These are phyloP conservation scores for Centroberyx gerrardi DNA, from an alignment of 2,797 vertebrate species.

Conservation along the genomic window DNA sequence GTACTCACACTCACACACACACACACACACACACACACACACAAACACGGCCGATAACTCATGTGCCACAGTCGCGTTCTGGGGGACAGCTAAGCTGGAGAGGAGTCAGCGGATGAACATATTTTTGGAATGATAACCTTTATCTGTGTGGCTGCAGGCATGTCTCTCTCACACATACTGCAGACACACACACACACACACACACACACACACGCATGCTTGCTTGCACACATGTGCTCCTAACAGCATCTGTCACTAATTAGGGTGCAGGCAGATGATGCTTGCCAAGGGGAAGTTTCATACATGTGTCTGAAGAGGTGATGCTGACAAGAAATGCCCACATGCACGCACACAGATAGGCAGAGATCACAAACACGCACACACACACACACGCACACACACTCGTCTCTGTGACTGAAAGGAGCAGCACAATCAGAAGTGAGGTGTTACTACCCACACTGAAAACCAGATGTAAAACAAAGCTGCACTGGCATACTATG, in stretches of 20 bases:
- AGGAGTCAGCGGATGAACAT: slow-evolving; percentile 67
- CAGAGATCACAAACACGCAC: slow-evolving; percentile 4
- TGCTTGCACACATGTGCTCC: slow-evolving; percentile 40
- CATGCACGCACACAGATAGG: background rate
- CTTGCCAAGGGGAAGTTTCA: slow-evolving; percentile 53
- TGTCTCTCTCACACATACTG: slow-evolving; percentile 29
- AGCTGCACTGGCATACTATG: slow-evolving; percentile 11
- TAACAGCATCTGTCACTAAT: slow-evolving; percentile 77
- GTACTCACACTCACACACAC: background rate
- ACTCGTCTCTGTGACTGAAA: background rate
- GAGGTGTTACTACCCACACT: slow-evolving; percentile 37
- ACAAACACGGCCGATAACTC: background rate
- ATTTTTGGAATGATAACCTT: slow-evolving; percentile 82
- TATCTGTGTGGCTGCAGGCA: slow-evolving; percentile 68
- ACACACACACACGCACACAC: background rate
- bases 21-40: background rate
- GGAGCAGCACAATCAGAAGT: slow-evolving; percentile 16
- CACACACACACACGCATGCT: slow-evolving; percentile 25
- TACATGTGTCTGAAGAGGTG: slow-evolving; percentile 59
- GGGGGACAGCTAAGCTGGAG: slow-evolving; percentile 48
- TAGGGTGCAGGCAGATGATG: slow-evolving; percentile 74
- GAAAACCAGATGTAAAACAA: slow-evolving; percentile 45
- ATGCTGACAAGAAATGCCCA: slow-evolving; percentile 54
- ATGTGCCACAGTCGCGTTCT: slow-evolving; percentile 26
- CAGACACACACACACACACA: slow-evolving; percentile 10